Evolutionary conservation across 1,140 invertebrate genomes (phyloP), one percentile per base, ranked within the genome.

Genomic region (Zaprionus ghesquierei): DNA sequence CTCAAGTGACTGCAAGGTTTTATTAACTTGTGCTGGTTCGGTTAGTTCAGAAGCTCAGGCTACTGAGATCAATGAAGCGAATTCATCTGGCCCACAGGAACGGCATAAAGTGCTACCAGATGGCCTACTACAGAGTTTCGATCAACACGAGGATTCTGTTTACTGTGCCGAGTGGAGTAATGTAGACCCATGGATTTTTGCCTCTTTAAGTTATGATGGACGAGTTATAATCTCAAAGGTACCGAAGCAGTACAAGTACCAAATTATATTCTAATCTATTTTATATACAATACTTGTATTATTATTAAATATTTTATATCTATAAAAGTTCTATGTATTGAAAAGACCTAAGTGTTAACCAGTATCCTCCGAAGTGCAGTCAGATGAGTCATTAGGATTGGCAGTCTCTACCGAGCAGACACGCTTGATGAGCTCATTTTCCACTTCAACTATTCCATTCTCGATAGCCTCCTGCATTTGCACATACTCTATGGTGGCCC

Each of bases 91-190:
- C 5, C 29, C 58, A 5, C 81, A 91, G 95, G 68, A 94, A 94
- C 77, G 98, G 98, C 93, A 74, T 23, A 84, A 89, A 44, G 61
- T 89, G 13, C 41, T 89, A 1, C 79, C 85, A 0, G 84, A 89
- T 64, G 84, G 97, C 96, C 31, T 95, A 97, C 0, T 94, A 98
- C 44, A 95, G 96, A 72, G 96, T 95, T 73, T 98, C 91, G 98
- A 99, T 91, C 97, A 99, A 80, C 98, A 99, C 92, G 98, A 99
- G 93, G 98, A 99, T 92, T 98, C 97, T 56, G 98, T 99, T 15
- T 99, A 99, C 93, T 97, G 96, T 87, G 97, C 96, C 1, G 98
- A 98, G 92, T 99, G 98, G 98, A 98, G 98, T 63, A 95, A 96
- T 38, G 97, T 97, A 38, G 98, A 99, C 93, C 98, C 98, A 15